Evolutionary conservation across 2,888 invertebrate genomes (phyloP).

Genomic region (Eurytoma adleriae): DNA sequence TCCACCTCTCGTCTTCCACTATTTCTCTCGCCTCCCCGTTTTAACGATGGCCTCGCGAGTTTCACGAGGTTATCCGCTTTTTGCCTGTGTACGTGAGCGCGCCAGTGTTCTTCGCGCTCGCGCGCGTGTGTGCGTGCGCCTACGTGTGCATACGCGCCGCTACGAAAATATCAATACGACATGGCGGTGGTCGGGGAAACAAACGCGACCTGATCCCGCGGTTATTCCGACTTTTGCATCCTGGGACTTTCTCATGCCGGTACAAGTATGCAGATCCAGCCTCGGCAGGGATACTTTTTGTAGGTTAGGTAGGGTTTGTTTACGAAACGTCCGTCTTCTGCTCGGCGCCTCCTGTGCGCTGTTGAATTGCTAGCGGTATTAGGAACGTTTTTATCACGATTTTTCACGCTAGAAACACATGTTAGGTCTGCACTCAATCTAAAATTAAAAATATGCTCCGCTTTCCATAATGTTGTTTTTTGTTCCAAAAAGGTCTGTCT

Average conservation of each 20-base stretch:
- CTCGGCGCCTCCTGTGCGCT: not conserved
- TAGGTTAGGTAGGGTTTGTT: slow-evolving; percentile 61
- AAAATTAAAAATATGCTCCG: too few relatives aligned
- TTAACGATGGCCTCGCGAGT: not conserved
- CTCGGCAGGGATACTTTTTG: slow-evolving; percentile 19
- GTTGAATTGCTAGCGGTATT: not conserved
- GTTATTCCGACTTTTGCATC: not conserved
- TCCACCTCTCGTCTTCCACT: not conserved
- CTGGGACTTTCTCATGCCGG: not conserved
- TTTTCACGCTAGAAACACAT: slow-evolving; percentile 16
- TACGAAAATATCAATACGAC: slow-evolving; percentile 49
- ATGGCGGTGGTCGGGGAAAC: slow-evolving; percentile 32
- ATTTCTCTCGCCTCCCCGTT: not conserved
- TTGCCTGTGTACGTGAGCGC: too few relatives aligned
- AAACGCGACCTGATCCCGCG: not conserved
- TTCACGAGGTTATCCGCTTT: slow-evolving; percentile 31
- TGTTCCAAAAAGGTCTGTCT: too few relatives aligned
- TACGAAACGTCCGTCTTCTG: slow-evolving; percentile 58
- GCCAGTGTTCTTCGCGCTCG: not conserved
- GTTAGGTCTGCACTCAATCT: not conserved
- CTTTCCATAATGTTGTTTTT: not conserved
- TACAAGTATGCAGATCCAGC: not conserved
- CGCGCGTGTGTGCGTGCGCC: not conserved
- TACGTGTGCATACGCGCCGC: not conserved
- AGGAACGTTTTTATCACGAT: not conserved